These are phyloP conservation scores for Emydoidea blandingii DNA, from an alignment of 2,797 vertebrate genomes.

Conservation along the genomic window DNA sequence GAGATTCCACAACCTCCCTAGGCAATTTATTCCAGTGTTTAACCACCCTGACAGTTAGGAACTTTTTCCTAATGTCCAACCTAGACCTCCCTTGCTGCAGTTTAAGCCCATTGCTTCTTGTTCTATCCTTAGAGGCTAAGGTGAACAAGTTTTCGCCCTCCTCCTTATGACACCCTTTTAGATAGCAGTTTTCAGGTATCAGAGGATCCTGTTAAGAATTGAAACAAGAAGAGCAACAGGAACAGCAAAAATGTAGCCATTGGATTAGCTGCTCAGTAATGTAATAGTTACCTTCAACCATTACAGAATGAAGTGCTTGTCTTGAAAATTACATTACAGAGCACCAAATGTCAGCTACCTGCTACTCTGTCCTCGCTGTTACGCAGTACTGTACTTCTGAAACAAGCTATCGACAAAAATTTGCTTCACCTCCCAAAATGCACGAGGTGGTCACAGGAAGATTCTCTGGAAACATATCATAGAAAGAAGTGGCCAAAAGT, in stretches of 20 bases:
- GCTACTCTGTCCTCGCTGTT: not conserved
- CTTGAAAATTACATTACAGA: not conserved
- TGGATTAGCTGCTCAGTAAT: not conserved
- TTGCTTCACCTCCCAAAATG: rapidly evolving
- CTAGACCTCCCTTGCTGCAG: no score
- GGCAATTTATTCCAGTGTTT: no score
- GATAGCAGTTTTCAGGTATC: no score
- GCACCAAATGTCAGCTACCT: rapidly evolving
- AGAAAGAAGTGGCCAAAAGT: rapidly evolving
- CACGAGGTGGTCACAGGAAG: no score
- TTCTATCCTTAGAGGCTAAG: no score
- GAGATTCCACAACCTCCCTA: no score
- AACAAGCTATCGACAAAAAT: no score
- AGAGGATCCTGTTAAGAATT: not conserved
- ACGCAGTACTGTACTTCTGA: not conserved
- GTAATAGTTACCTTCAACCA: not conserved
- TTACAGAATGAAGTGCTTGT: not conserved
- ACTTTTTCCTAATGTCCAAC: no score
- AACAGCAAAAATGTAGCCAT: rapidly evolving
- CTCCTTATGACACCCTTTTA: no score
- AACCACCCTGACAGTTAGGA: no score
- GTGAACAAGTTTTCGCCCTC: no score
- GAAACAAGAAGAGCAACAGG: not conserved
- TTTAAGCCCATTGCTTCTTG: no score
- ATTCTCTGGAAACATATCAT: not conserved